Evolutionary conservation across 2,888 invertebrate species (phyloP).

Genomic region (Drosophila birchii): DNA sequence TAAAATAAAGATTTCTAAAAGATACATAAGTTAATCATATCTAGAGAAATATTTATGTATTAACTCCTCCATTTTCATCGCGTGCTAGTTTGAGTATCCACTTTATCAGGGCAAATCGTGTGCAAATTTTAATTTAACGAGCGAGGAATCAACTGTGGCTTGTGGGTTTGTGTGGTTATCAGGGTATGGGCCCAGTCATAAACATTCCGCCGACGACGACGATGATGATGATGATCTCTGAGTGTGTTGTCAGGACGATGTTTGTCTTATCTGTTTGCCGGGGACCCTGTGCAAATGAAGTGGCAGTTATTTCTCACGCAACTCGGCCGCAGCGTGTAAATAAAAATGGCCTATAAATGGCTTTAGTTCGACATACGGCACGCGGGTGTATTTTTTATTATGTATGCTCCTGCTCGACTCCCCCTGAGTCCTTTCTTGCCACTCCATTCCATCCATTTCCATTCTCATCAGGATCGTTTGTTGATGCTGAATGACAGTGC

Average conservation of each 20-base stretch:
- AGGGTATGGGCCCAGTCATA: slow-evolving; percentile 60
- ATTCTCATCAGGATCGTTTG: slow-evolving; percentile 18
- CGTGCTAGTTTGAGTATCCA: slow-evolving; percentile 12
- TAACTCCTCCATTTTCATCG: not conserved
- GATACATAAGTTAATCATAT: slow-evolving; percentile 1
- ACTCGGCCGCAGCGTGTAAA: slow-evolving; percentile 68
- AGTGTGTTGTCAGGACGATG: slow-evolving; percentile 44
- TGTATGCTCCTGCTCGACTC: slow-evolving; percentile 14
- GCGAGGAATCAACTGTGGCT: slow-evolving; percentile 55
- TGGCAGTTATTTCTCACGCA: slow-evolving; percentile 79
- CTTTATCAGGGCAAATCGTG: slow-evolving; percentile 58
- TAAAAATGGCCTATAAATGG: slow-evolving; percentile 74
- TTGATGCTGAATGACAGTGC: slow-evolving; percentile 29
- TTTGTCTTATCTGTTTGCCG: slow-evolving; percentile 70
- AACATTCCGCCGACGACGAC: slow-evolving; percentile 50
- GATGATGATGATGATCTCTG: slow-evolving; percentile 20
- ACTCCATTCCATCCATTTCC: slow-evolving; percentile 3
- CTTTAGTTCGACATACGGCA: slow-evolving; percentile 60
- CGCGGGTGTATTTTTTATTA: slow-evolving; percentile 15
- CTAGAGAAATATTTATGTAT: not conserved
- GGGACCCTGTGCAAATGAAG: slow-evolving; percentile 65
- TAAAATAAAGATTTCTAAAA: not conserved
- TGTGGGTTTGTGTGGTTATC: slow-evolving; percentile 1
- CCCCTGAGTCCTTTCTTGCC: slow-evolving; percentile 10
- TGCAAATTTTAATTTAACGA: slow-evolving; percentile 77